Evolutionary conservation across 2,113 vertebrate genomes (phyloP).

Genomic region (Uropsilus gracilis): DNA sequence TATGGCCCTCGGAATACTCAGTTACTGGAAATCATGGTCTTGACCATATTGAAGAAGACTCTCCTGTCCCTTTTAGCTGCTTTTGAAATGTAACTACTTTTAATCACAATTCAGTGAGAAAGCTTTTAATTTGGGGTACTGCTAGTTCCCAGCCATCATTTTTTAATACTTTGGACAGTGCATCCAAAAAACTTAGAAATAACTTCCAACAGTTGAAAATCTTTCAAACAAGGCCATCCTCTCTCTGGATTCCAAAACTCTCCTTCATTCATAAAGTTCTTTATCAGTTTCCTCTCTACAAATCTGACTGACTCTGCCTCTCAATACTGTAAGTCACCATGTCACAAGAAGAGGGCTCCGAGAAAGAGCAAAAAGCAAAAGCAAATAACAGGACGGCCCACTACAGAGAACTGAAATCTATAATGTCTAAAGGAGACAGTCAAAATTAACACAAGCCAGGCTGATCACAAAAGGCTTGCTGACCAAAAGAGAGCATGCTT

Average conservation of each 20-base stretch:
- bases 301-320: neutral
- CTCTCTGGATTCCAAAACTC: neutral
- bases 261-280: neutral
- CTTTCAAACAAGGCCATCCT: neutral
- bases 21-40: neutral
- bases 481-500: neutral
- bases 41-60: neutral
- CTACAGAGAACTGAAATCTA: neutral
- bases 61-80: neutral
- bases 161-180: neutral
- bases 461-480: neutral
- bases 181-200: constrained; percentile 37
- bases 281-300: neutral
- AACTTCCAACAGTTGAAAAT: neutral
- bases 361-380: neutral
- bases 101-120: neutral
- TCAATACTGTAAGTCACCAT: neutral
- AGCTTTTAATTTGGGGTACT: neutral
- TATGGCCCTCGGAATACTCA: neutral
- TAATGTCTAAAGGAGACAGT: neutral
- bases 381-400: neutral
- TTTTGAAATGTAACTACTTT: neutral
- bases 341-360: neutral
- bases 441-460: neutral
- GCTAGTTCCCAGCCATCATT: neutral